Base-by-base conservation (phyloP, 2,888 invertebrate genomes). In the Phalangium opilio region DNA sequence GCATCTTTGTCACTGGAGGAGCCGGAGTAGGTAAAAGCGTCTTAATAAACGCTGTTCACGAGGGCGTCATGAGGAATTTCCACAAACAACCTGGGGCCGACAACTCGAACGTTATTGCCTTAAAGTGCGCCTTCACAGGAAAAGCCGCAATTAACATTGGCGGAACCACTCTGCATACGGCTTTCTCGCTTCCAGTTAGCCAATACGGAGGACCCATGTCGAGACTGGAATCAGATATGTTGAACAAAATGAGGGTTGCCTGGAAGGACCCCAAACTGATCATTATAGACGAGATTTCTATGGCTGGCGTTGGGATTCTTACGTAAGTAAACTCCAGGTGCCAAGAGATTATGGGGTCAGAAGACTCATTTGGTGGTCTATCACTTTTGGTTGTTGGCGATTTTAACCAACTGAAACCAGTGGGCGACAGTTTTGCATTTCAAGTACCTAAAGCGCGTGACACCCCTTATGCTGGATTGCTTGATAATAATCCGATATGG, bases 371-470 rank as follows among this genome's bases (percentile, higher is more conserved):
- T 57, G 62, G 62, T 4, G 59, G 60, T 15, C 43, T 61, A 4
- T 62, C 61, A 12, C 53, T 64, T 7, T 48, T 63, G 15, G 53
- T 58, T 18, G 57, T 65, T 41, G 64, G 64, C 14, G 63, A 64
- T 49, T 56, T 52, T 56, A 64, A 42, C 15, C 50, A 51, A 36
- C 12, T 48, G 15, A 4, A 14, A 18, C 44, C 48, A 2, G 48
- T 48, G 2, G 40, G 38, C 10, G 52, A 50, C 42, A 11, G 27
- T 2, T 38, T 18, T 3, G n/a, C 41, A 2, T 52, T 43, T 46
- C 2, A 39, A 7, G 3, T 11, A 3, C 8, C 21, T 8, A 20
- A 12, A n/a, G 18, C 14, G 1, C 33, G 14, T 2, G n/a, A 15
- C 12, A 21, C 33, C 11, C 12, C 34, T 46, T 8, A 42, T 3